A percentile compares a stretch with the other conserved stretches of the same genome.
These are phyloP conservation scores for Lethrus apterus DNA, from an alignment of 1,140 invertebrate genomes.

Conservation along the genomic window DNA sequence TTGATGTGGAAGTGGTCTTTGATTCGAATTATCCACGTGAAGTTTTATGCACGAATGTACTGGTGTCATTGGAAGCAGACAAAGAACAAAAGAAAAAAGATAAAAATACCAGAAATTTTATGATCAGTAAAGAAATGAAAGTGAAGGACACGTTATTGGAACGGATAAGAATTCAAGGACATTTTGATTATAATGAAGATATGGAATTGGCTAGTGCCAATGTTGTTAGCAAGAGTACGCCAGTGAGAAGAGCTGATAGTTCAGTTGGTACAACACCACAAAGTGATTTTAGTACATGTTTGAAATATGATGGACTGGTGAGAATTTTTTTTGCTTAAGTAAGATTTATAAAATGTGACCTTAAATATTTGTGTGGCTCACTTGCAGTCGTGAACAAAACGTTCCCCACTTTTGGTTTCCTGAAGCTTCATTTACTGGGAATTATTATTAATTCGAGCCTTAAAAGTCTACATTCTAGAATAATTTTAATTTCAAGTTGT, in stretches of 20 bases:
- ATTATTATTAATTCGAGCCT: no score
- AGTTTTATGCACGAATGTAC: constrained; percentile 47
- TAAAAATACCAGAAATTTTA: constrained; percentile 18
- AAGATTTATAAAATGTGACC: no score
- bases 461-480: no score
- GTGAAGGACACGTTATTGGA: constrained; percentile 49
- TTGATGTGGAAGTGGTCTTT: constrained; percentile 50
- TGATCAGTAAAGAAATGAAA: constrained; percentile 49
- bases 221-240: constrained; percentile 51
- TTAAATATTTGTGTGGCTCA: no score
- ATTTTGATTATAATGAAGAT: constrained; percentile 72
- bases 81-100: constrained; percentile 28
- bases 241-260: constrained; percentile 40
- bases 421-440: no score
- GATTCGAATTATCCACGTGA: constrained; percentile 53
- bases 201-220: constrained; percentile 61
- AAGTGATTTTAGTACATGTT: constrained; percentile 56
- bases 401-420: no score
- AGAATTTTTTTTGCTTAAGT: constrained; percentile 9
- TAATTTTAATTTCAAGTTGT: not conserved
- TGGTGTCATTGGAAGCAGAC: constrained; percentile 42
- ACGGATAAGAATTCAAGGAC: constrained; percentile 58
- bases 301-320: constrained; percentile 46
- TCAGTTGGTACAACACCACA: constrained; percentile 32
- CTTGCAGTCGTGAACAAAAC: not conserved